Evolutionary conservation across 2,797 vertebrate species (phyloP), one percentile per base, ranked within the genome.

Genomic region (Falco rusticolus): DNA sequence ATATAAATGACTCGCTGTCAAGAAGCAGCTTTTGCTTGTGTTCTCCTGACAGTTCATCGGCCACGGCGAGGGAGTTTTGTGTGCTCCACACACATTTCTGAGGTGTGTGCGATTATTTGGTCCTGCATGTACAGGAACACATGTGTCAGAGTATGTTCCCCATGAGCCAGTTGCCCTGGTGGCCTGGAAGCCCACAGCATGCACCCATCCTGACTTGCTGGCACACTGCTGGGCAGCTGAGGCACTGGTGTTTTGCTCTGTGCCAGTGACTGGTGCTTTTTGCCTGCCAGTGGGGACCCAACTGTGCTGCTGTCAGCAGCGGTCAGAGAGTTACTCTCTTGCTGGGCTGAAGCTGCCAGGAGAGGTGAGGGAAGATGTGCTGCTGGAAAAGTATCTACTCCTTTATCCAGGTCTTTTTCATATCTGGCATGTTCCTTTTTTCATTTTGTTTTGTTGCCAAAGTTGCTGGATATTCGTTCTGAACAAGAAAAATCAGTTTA

Each of bases 1-100:
- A 99, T 99, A 99, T 99, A 99, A 99, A 99, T 99, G 99, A 99
- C 99, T 99, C 98, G 98, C 99, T 99, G 99, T 99, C 99, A 99
- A 99, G 99, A 99, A 99, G 99, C 99, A 99, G 99, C 99, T 99
- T 99, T 99, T 99, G 98, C 99, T 99, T 98, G 99, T 99, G 99
- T 99, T 99, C 99, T 98, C 98, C 98, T 99, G 99, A 99, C 99
- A 99, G 98, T 98, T 98, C 94, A 97, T 20, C 87, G 97, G 97
- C 97, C 97, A 96, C 53, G 94, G 96, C 95, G 33, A 96, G 97
- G 96, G 97, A 94, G 91, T 92, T 90, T 3, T 26, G 57, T 68
- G 94, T 71, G 90, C 88, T 84, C 81, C 1, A 8, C 91, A 53
- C 93, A 65, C 61, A 72, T 56, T 63, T 33, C 39, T 12, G 47